A percentile compares a stretch with the other conserved stretches of the same genome.
phyloP scores from a whole-genome alignment of 1,140 invertebrate species.

The Megathymus violae region DNA sequence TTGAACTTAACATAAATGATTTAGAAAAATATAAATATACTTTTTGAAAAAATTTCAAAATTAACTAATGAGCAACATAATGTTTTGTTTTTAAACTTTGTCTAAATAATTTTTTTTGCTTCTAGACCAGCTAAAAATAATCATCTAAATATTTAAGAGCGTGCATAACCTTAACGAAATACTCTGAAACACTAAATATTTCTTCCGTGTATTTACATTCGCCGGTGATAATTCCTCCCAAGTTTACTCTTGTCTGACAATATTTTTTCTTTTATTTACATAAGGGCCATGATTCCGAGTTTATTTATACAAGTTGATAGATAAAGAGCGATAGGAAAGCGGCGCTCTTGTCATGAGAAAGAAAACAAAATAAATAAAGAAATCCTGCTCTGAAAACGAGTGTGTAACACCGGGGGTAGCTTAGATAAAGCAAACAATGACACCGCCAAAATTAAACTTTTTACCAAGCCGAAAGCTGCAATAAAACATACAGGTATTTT shows the following conservation, averaged over 20 bases:
- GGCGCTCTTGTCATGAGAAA: conserved; percentile 72
- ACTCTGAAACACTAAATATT: conserved; percentile 46
- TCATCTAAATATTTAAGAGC: conserved; percentile 17
- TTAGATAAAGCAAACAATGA: conserved; percentile 61
- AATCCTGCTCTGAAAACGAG: conserved; percentile 60
- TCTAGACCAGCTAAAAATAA: too few relatives aligned
- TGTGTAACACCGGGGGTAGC: conserved; percentile 74
- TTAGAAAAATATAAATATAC: too few relatives aligned
- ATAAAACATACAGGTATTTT: not conserved
- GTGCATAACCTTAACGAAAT: conserved; percentile 25
- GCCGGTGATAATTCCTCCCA: conserved; percentile 62
- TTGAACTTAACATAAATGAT: too few relatives aligned
- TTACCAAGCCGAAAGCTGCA: conserved; percentile 8
- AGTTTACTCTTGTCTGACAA: conserved; percentile 70
- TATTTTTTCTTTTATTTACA: conserved; percentile 77
- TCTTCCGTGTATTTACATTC: conserved; percentile 62
- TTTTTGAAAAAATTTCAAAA: too few relatives aligned
- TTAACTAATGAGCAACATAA: too few relatives aligned
- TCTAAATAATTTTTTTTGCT: conserved; percentile 8
- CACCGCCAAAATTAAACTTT: conserved; percentile 45
- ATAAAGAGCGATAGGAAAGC: conserved; percentile 73
- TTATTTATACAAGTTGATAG: conserved; percentile 77
- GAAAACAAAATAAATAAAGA: conserved; percentile 76
- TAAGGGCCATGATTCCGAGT: conserved; percentile 63
- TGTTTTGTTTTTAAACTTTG: not conserved